Conservation (phyloP, 1,140 invertebrate genomes). For the Heliconius hewitsoni region DNA sequence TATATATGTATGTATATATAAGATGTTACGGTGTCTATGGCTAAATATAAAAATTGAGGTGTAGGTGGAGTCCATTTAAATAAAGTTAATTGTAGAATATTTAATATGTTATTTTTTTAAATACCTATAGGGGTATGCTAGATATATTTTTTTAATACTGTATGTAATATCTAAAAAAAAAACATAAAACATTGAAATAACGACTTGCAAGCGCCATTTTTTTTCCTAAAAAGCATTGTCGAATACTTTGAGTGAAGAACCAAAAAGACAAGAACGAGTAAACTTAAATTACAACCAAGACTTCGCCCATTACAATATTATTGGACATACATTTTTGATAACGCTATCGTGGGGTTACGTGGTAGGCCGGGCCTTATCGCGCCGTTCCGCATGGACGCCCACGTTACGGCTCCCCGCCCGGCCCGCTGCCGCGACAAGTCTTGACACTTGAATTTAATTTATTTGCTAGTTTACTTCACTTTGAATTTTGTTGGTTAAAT, state of each 20-base stretch:
- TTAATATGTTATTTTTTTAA: too few species aligned
- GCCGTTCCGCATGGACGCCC: constrained; percentile 80
- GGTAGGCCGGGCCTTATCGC: constrained; percentile 79
- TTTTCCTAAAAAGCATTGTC: too few species aligned
- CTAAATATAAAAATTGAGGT: not conserved
- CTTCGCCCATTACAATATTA: constrained; percentile 50
- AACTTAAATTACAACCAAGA: not conserved
- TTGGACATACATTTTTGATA: constrained; percentile 77
- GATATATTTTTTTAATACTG: too few species aligned
- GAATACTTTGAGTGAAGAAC: not conserved
- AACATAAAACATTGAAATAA: not conserved
- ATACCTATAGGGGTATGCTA: too few species aligned
- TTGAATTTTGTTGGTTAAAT: constrained; percentile 16
- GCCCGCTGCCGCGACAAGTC: constrained; percentile 50
- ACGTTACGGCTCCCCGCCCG: constrained; percentile 57
- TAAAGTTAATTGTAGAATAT: too few species aligned
- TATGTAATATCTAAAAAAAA: not conserved
- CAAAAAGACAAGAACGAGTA: too few species aligned
- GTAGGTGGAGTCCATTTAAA: too few species aligned
- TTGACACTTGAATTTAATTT: constrained; percentile 78
- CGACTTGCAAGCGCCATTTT: too few species aligned
- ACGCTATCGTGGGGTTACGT: constrained; percentile 71
- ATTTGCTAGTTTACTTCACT: constrained; percentile 39
- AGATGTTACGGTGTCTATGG: too few species aligned
- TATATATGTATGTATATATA: too few species aligned